phyloP scores from a whole-genome alignment of 2,888 invertebrate species.

The Carpatolechia fugitivella region DNA sequence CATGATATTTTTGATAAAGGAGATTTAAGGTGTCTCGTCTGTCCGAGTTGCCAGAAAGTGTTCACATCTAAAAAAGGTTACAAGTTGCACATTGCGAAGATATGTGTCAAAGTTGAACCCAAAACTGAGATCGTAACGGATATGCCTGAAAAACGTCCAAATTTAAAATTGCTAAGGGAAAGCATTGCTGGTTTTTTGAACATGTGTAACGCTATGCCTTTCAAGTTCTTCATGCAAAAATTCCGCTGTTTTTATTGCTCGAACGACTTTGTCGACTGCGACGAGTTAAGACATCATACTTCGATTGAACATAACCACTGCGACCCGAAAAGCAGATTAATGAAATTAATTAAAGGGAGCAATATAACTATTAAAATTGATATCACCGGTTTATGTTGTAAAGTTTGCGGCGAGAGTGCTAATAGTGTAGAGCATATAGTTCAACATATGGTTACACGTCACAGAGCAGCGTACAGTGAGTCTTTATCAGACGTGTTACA shows the following conservation, averaged over 20 bases:
- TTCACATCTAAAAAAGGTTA: slow-evolving; percentile 12
- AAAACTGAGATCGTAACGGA: not conserved
- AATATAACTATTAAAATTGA: slow-evolving; percentile 35
- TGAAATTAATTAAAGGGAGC: slow-evolving; percentile 32
- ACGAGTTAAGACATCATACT: slow-evolving; percentile 32
- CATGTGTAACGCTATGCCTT: slow-evolving; percentile 41
- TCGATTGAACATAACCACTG: slow-evolving; percentile 25
- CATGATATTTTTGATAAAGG: not conserved
- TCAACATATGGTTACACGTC: slow-evolving; percentile 32
- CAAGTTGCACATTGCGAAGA: slow-evolving; percentile 7
- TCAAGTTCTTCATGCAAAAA: slow-evolving; percentile 40
- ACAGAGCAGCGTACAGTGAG: slow-evolving; percentile 33
- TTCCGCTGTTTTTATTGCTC: slow-evolving; percentile 45
- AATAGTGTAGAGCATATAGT: slow-evolving; percentile 28
- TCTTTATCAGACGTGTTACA: slow-evolving; percentile 29
- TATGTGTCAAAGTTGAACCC: slow-evolving; percentile 6
- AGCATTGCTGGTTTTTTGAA: slow-evolving; percentile 34
- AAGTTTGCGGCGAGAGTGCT: slow-evolving; percentile 31
- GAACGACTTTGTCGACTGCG: slow-evolving; percentile 33
- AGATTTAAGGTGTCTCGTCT: slow-evolving; percentile 3
- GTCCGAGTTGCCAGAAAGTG: slow-evolving; percentile 14
- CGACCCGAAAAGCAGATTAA: slow-evolving; percentile 29
- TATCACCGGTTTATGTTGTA: slow-evolving; percentile 34
- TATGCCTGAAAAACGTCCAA: not conserved
- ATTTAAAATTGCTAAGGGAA: slow-evolving; percentile 13